Evolutionary conservation across 2,888 invertebrate genomes (phyloP).

Genomic region (Beris morrisii): DNA sequence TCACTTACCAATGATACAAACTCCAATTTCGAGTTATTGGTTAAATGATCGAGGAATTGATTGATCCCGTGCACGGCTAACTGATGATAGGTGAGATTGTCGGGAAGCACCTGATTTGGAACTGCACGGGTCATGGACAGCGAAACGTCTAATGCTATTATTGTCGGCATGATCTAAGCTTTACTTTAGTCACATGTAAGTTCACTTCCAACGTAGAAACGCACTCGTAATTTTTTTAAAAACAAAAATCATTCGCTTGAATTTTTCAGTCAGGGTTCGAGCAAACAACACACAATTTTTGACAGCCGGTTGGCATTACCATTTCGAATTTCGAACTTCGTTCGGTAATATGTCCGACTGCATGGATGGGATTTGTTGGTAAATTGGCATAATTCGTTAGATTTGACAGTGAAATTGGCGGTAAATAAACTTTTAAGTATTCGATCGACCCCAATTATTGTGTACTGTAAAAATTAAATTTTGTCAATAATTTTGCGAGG

Average conservation of each 20-base stretch:
- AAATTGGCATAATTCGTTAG: neutral
- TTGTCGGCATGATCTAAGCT: slow-evolving; percentile 50
- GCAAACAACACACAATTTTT: neutral
- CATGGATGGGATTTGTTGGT: neutral
- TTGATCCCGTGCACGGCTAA: slow-evolving; percentile 53
- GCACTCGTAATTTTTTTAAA: neutral
- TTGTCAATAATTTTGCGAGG: slow-evolving; percentile 9
- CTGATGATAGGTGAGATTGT: slow-evolving; percentile 50
- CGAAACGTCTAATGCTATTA: slow-evolving; percentile 55
- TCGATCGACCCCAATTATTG: no score
- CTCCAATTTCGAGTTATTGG: slow-evolving; percentile 48
- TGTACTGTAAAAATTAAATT: no score
- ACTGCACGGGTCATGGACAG: slow-evolving; percentile 52
- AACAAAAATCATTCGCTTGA: neutral
- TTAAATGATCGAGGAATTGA: slow-evolving; percentile 51
- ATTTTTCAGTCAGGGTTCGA: neutral
- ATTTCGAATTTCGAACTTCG: neutral
- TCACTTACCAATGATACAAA: slow-evolving; percentile 37
- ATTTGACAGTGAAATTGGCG: slow-evolving; percentile 29
- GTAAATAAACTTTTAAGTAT: neutral
- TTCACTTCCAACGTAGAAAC: no score
- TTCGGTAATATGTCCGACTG: no score
- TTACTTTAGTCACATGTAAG: no score
- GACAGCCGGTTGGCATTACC: neutral
- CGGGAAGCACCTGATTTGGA: slow-evolving; percentile 34